Evolutionary conservation across 23 tunicate genomes (phyloP).

Genomic region (Oikopleura dioica): DNA sequence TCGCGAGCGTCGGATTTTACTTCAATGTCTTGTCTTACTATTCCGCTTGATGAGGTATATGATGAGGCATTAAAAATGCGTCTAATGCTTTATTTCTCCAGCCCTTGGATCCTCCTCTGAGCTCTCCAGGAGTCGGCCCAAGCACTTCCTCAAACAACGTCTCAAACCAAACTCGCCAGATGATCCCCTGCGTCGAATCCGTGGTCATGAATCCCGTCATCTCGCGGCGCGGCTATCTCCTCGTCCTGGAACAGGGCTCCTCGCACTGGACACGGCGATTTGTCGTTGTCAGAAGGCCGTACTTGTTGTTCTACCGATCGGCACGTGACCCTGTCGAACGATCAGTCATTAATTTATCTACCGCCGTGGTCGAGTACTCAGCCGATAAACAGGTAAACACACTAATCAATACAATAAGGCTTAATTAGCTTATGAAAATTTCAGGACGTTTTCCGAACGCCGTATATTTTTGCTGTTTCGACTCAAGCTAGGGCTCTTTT

Average conservation of each 20-base stretch:
- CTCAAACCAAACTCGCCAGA: no score
- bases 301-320: not conserved
- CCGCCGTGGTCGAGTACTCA: slow-evolving; percentile 4
- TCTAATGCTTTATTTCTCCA: no score
- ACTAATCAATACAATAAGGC: not conserved
- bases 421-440: not conserved
- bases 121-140: not conserved
- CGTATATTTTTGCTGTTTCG: not conserved
- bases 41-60: slow-evolving; percentile 12
- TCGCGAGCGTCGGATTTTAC: slow-evolving; percentile 1
- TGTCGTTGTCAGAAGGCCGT: not conserved
- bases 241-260: slow-evolving; percentile 1
- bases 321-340: slow-evolving; percentile 10
- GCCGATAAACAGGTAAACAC: slow-evolving; percentile 4
- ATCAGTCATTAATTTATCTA: slow-evolving; percentile 3
- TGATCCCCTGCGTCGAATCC: slow-evolving; percentile 12
- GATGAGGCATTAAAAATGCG: no score
- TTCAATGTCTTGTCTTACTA: not conserved
- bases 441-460: not conserved
- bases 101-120: slow-evolving; percentile 1
- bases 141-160: no score
- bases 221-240: slow-evolving; percentile 6
- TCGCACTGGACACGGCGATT: slow-evolving; percentile 13
- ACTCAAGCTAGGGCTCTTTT: not conserved
- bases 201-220: not conserved